A percentile compares a stretch with the other conserved stretches of the same genome.
Evolutionary conservation across 1,140 invertebrate species (phyloP).

Genomic region (Lepidotrigona ventralis): DNA sequence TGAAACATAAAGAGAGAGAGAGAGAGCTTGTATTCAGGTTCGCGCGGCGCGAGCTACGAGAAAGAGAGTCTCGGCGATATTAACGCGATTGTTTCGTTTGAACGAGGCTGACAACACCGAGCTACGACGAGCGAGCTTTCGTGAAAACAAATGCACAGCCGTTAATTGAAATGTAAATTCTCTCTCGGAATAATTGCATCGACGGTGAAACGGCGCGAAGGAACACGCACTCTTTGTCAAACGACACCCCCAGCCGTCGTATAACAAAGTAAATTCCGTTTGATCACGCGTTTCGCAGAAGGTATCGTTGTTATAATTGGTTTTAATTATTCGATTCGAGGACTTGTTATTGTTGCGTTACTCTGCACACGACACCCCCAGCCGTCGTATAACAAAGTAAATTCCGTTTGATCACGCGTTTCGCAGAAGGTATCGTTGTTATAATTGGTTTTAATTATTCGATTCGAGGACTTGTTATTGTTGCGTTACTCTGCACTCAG

Average conservation of each 20-base stretch:
- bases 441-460: background rate
- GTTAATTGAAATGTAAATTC: slow-evolving; percentile 28
- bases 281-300: background rate
- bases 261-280: too few relatives aligned
- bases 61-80: background rate
- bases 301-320: background rate
- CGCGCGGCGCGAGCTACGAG: background rate
- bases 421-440: background rate
- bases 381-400: too few relatives aligned
- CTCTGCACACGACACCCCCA: too few relatives aligned
- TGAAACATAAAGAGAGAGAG: too few relatives aligned
- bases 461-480: too few relatives aligned
- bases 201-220: background rate
- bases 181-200: background rate
- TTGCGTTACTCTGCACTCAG: too few relatives aligned
- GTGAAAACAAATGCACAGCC: background rate
- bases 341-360: too few relatives aligned
- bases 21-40: background rate
- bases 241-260: background rate
- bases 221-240: background rate
- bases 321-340: too few relatives aligned
- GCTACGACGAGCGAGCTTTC: background rate
- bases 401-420: too few relatives aligned
- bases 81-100: background rate
- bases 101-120: background rate